These are phyloP conservation scores for Danaus melanippus DNA, from an alignment of 1,140 invertebrate species.

Conservation along the genomic window DNA sequence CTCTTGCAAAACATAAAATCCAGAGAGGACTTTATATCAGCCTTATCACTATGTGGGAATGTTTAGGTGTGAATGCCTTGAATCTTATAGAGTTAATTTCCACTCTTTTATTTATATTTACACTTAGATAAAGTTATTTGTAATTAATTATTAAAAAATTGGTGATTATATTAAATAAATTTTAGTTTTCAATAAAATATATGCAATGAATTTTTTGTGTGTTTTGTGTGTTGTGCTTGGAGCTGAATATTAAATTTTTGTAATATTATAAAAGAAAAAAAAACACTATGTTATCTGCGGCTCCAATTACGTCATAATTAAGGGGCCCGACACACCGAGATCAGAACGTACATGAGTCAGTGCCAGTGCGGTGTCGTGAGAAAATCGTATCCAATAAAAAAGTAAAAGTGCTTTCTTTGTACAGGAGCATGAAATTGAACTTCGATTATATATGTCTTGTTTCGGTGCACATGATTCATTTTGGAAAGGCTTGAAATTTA, in stretches of 20 bases:
- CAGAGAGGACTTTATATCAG: conserved; percentile 48
- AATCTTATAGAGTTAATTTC: too few relatives aligned
- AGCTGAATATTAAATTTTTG: too few relatives aligned
- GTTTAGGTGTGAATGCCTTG: conserved; percentile 1
- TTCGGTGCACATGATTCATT: conserved; percentile 53
- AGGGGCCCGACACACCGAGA: conserved; percentile 34
- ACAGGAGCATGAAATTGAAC: conserved; percentile 51
- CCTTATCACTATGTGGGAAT: conserved; percentile 28
- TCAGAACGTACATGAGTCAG: conserved; percentile 40
- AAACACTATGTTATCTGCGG: conserved; percentile 25
- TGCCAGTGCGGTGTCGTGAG: conserved; percentile 31
- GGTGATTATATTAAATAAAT: too few relatives aligned
- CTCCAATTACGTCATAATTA: conserved; percentile 59
- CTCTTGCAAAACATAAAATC: conserved; percentile 22
- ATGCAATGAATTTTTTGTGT: too few relatives aligned
- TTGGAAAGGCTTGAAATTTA: conserved; percentile 54
- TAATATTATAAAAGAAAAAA: conserved; percentile 6
- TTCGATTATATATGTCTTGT: conserved; percentile 51
- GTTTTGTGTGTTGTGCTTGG: too few relatives aligned
- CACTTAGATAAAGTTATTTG: too few relatives aligned
- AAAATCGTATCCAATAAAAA: conserved; percentile 50
- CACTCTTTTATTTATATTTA: too few relatives aligned
- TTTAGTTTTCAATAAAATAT: too few relatives aligned
- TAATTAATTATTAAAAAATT: too few relatives aligned
- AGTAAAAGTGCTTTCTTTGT: conserved; percentile 65